Percentiles rank a stretch among this genome's conserved stretches.
phyloP scores from a whole-genome alignment of 2,797 vertebrate genomes.

The Mallotus villosus region DNA sequence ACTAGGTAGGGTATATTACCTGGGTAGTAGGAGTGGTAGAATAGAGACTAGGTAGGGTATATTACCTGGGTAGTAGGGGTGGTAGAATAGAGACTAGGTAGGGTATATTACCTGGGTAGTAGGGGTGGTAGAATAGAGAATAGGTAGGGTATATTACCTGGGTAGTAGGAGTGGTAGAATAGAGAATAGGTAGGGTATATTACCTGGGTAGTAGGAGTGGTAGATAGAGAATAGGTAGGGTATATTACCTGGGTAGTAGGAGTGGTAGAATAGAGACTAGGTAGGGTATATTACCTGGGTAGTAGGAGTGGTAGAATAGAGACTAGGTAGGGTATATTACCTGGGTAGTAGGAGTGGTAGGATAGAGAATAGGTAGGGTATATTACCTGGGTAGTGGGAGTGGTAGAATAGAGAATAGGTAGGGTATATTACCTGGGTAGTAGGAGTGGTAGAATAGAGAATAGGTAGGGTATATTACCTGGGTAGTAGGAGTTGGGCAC shows the following conservation, averaged over 20 bases:
- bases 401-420: neutral
- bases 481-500: constrained; percentile 88
- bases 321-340: neutral
- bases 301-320: neutral
- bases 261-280: neutral
- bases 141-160: too few species aligned
- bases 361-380: neutral
- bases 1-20: constrained; percentile 67
- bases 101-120: too few species aligned
- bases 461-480: constrained; percentile 71
- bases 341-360: neutral
- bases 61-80: too few species aligned
- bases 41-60: too few species aligned
- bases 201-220: neutral
- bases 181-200: neutral
- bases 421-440: neutral
- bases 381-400: constrained; percentile 63
- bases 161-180: too few species aligned
- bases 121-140: too few species aligned
- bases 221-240: neutral
- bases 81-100: too few species aligned
- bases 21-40: constrained; percentile 81
- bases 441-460: neutral
- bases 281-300: constrained; percentile 63
- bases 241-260: neutral